Base-by-base conservation (phyloP, 2,888 invertebrate genomes). In the Watsonalla cultraria region DNA sequence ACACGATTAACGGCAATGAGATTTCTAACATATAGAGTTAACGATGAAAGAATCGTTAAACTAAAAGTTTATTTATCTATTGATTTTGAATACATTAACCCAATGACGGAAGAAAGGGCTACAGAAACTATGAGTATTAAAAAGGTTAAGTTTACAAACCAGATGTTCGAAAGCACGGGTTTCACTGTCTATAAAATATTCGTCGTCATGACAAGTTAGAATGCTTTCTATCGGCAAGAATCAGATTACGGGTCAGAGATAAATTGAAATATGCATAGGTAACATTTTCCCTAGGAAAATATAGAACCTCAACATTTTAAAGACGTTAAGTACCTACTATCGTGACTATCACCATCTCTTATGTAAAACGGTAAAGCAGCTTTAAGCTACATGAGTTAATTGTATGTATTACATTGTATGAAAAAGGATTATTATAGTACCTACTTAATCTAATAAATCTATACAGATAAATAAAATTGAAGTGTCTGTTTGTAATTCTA, bases 21-120 rank as follows among this genome's bases (percentile, higher is more conserved):
- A 55, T 67, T 60, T 56, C 48, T 54, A 52, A 24, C 24, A 24
- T 24, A 4, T 24, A 24, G 24, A 24, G 24, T 24, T 24, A 24
- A 24, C 24, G 24, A 24, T 24, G 24, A 24, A 1, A 2, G 52
- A 60, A 59, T 56, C 57, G 58, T 61, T 45, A 59, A 54, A 39
- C 34, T 66, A 62, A 65, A 63, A 65, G 59, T 14, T 6, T 15
- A 13, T 14, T 1, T 37, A 13, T 49, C 24, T 15, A 49, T 49
- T 7, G 14, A 14, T 14, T 15, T 14, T 37, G 13, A 39, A 47
- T 14, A 35, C 48, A 48, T 48, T 35, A 11, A 15, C 49, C 37
- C 37, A 49, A 49, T 37, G 7, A 9, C 39, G 9, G 37, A 15
- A 35, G 7, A 34, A 34, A 49, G 39, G 49, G 37, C 8, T 35